A percentile compares a stretch with the other conserved stretches of the same genome.
These are phyloP conservation scores for Drosophila gunungcola DNA, from an alignment of 1,140 invertebrate species.

Conservation along the genomic window DNA sequence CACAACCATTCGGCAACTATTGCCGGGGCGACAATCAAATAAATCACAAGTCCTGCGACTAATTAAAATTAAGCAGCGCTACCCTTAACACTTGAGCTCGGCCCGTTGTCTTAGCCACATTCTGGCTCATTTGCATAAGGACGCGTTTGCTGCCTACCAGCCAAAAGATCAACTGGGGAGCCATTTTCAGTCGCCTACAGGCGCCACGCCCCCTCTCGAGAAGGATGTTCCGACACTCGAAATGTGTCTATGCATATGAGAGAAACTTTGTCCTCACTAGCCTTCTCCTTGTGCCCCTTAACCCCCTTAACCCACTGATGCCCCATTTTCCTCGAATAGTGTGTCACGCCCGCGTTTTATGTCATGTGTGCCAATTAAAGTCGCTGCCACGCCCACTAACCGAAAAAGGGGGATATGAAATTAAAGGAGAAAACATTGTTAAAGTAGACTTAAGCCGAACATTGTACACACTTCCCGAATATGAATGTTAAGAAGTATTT, in stretches of 20 bases:
- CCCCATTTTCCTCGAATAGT: constrained; percentile 17
- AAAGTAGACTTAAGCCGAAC: background rate
- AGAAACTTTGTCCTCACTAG: constrained; percentile 56
- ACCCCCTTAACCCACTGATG: background rate
- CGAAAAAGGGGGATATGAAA: background rate
- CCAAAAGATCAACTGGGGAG: constrained; percentile 77
- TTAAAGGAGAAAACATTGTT: background rate
- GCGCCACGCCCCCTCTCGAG: constrained; percentile 1
- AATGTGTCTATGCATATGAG: constrained; percentile 73
- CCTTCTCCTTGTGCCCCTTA: background rate
- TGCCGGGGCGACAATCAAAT: constrained; percentile 64
- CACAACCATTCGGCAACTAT: constrained; percentile 32
- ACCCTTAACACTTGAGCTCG: constrained; percentile 77
- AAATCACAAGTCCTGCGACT: constrained; percentile 74
- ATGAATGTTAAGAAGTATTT: no score
- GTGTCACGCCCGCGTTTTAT: constrained; percentile 67
- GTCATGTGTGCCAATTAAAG: constrained; percentile 79
- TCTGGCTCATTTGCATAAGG: constrained; percentile 68
- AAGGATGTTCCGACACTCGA: constrained; percentile 18
- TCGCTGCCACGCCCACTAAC: constrained; percentile 48
- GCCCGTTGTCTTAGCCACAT: constrained; percentile 42
- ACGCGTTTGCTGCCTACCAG: constrained; percentile 62
- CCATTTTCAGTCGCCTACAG: constrained; percentile 46
- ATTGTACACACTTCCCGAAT: no score
- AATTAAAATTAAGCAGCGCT: constrained; percentile 78